Percentiles rank a stretch among this genome's conserved stretches.
Evolutionary conservation across 2,113 vertebrate species (phyloP).

Genomic region (Dasypus novemcinctus): DNA sequence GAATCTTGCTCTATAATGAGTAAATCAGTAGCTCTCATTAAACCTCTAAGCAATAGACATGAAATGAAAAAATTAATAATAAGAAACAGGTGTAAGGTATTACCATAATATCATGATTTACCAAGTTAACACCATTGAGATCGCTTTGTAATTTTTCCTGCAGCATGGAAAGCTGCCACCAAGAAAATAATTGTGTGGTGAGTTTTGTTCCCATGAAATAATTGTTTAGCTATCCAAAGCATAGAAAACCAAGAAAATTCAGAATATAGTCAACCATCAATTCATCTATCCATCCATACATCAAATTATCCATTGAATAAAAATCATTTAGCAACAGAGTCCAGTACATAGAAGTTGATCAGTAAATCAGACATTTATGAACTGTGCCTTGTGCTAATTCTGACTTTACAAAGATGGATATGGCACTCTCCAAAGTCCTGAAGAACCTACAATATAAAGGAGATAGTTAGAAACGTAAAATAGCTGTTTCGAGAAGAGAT

Average conservation of each 20-base stretch:
- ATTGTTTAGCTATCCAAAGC: slow-evolving; percentile 16
- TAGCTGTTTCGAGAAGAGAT: not conserved
- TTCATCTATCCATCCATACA: not conserved
- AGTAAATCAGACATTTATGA: slow-evolving; percentile 24
- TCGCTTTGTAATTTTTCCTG: slow-evolving; percentile 9
- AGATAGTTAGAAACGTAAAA: not conserved
- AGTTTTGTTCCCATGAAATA: slow-evolving; percentile 1
- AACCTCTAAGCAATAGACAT: not conserved
- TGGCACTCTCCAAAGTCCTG: not conserved
- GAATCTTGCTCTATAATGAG: not conserved
- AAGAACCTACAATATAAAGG: not conserved
- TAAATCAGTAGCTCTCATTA: not conserved
- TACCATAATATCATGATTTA: not conserved
- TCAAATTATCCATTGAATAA: not conserved
- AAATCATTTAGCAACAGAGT: not conserved
- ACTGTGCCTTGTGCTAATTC: not conserved
- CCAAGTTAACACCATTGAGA: not conserved
- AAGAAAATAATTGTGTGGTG: not conserved
- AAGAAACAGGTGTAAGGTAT: not conserved
- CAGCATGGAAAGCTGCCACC: not conserved
- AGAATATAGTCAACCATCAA: not conserved
- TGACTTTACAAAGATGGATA: not conserved
- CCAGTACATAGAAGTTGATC: not conserved
- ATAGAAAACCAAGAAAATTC: slow-evolving; percentile 34
- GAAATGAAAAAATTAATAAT: not conserved